These are phyloP conservation scores for Gorsachius goisagi DNA, from an alignment of 2,113 vertebrate genomes.

Conservation along the genomic window DNA sequence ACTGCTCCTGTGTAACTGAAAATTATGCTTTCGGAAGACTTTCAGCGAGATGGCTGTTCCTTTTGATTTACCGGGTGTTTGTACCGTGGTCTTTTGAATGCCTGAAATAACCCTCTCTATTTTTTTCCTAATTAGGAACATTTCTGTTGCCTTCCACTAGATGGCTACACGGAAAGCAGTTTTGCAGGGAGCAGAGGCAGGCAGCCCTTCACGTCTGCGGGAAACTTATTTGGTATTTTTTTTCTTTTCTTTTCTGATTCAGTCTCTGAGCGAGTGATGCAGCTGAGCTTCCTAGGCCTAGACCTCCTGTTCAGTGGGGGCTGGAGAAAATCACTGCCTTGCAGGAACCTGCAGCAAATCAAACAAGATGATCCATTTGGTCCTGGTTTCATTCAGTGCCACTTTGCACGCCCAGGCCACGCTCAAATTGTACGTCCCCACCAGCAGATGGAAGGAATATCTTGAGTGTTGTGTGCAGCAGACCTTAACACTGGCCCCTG, in stretches of 20 bases:
- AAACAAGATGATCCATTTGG: not conserved
- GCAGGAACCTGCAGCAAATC: not conserved
- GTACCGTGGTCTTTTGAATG: not conserved
- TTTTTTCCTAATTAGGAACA: not conserved
- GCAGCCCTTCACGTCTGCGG: not conserved
- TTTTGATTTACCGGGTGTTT: not conserved
- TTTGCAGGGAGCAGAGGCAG: not conserved
- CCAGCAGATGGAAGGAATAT: not conserved
- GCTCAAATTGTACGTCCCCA: not conserved
- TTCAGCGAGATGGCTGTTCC: not conserved
- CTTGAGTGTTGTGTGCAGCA: not conserved
- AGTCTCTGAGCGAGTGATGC: not conserved
- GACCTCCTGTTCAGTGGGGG: not conserved
- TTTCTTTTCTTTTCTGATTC: not conserved
- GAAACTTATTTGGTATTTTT: not conserved
- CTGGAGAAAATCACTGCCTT: not conserved
- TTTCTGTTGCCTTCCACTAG: conserved; percentile 40
- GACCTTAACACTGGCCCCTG: not conserved
- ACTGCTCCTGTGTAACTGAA: not conserved
- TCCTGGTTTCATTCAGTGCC: not conserved
- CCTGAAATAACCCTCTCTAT: not conserved
- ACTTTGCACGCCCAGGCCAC: rapidly evolving
- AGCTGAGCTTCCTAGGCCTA: not conserved
- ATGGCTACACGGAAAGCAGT: conserved; percentile 37
- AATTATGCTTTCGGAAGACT: not conserved